Base-by-base conservation (phyloP, 2,888 invertebrate genomes). In the Smittia sp. region DNA sequence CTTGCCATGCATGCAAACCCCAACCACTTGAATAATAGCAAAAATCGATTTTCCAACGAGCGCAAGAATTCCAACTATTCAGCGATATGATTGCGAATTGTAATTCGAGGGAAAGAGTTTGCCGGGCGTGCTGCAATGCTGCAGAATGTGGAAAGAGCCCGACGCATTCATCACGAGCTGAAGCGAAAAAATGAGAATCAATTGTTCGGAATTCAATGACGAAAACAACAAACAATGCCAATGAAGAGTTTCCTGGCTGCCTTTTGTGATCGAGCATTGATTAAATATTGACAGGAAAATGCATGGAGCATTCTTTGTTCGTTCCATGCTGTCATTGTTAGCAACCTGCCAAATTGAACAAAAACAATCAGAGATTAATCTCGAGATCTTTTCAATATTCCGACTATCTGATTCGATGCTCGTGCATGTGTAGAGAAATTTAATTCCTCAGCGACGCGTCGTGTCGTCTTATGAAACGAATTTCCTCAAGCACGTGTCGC, bases 271-370 rank as follows among this genome's bases (percentile, higher is more conserved):
- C 39, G 62, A 72, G 54, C 38, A 39, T 72, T 72, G 72, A 72
- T 72, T 72, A 72, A 72, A 72, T 72, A 72, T 72, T 72, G 72
- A 72, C 72, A 72, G 58, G 62, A 72, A 72, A 72, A 72, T 62
- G 72, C 72, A 72, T 20, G 27, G 27, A 27, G 32, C 54, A 18
- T 38, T 62, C 27, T 70, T 32, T 18, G 7, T 52, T 54, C 13
- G 13, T 58, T 39, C n/a, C 18, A 72, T 58, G 39, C 15, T 39
- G 1, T 63, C 15, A 15, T 63, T 63, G 13, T 27, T 3, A 63
- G 11, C 20, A 20, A 72, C 72, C 72, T 72, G 72, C 72, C 72
- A 72, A 38, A 72, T 62, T 72, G 62, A 72, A 62, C 69, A 54
- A 69, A 38, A 24, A 72, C 62, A 38, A 62, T 62, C 32, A 25